Percentiles rank a stretch among this genome's conserved stretches.
These are phyloP conservation scores for Pangasius sanitwongsei DNA, from an alignment of 2,797 vertebrate species.

Conservation along the genomic window DNA sequence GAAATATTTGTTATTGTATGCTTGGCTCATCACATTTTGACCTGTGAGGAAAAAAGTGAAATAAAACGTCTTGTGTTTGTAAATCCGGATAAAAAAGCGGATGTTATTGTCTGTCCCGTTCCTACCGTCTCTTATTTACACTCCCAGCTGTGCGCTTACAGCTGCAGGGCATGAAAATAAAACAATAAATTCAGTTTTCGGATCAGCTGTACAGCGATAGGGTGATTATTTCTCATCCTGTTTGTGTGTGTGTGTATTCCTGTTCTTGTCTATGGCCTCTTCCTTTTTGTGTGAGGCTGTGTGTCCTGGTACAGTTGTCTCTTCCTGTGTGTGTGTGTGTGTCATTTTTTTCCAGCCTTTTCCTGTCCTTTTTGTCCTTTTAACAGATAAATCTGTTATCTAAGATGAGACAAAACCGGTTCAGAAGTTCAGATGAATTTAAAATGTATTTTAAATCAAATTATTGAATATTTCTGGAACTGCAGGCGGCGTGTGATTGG, in stretches of 20 bases:
- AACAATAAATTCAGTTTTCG: background rate
- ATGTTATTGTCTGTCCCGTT: background rate
- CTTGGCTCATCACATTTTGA: background rate
- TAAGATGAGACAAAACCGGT: too few relatives aligned
- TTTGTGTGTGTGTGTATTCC: conserved; percentile 25
- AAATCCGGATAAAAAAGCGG: background rate
- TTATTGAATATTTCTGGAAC: background rate
- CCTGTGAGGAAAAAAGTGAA: background rate
- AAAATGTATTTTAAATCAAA: background rate
- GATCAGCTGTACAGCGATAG: background rate
- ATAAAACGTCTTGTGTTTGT: background rate
- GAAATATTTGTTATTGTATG: background rate
- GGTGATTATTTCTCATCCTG: conserved; percentile 42
- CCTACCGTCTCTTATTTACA: background rate
- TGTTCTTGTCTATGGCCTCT: background rate
- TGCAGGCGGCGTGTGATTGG: background rate
- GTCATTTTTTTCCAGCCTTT: background rate
- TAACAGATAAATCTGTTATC: too few relatives aligned
- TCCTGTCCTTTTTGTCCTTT: too few relatives aligned
- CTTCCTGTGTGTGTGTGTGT: background rate
- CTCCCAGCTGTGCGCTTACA: background rate
- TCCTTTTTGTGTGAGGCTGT: background rate
- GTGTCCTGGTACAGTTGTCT: background rate
- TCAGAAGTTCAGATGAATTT: too few relatives aligned
- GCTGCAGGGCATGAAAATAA: background rate